phyloP scores from a whole-genome alignment of 2,888 invertebrate species.

The Bembecia ichneumoniformis region DNA sequence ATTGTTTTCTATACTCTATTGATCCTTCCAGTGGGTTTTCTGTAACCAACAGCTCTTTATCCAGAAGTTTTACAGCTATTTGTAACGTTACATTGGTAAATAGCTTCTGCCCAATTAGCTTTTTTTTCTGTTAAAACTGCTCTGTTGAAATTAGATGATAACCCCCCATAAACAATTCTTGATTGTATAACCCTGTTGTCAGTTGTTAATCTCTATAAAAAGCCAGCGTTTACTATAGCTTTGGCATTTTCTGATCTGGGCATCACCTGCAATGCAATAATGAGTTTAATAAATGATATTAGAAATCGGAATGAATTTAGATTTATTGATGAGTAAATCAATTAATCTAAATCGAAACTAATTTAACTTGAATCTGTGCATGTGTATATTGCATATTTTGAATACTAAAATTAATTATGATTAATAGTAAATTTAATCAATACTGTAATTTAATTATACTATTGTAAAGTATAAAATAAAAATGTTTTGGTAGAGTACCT shows the following conservation, averaged over 20 bases:
- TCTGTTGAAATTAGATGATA: slow-evolving; percentile 39
- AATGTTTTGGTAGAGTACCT: slow-evolving; percentile 31
- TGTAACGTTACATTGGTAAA: slow-evolving; percentile 52
- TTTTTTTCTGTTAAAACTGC: slow-evolving; percentile 61
- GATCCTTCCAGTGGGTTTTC: slow-evolving; percentile 66
- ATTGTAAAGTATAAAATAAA: too few relatives aligned
- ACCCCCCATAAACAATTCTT: slow-evolving; percentile 68
- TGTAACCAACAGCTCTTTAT: slow-evolving; percentile 28
- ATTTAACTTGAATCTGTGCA: too few relatives aligned
- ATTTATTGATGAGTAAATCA: too few relatives aligned
- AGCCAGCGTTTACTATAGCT: slow-evolving; percentile 78
- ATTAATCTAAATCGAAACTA: too few relatives aligned
- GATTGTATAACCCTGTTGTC: slow-evolving; percentile 45
- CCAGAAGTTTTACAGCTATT: slow-evolving; percentile 27
- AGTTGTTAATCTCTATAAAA: slow-evolving; percentile 62
- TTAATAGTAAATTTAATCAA: too few relatives aligned
- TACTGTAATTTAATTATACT: too few relatives aligned
- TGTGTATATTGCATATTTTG: too few relatives aligned
- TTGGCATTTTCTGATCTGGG: slow-evolving; percentile 77
- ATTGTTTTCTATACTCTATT: slow-evolving; percentile 66
- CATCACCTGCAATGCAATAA: slow-evolving; percentile 70
- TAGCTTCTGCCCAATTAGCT: slow-evolving; percentile 39
- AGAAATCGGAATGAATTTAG: too few relatives aligned
- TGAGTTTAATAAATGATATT: too few relatives aligned
- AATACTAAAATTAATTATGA: too few relatives aligned